These are phyloP conservation scores for Oreortyx pictus DNA, from an alignment of 2,797 vertebrate genomes.

Conservation along the genomic window DNA sequence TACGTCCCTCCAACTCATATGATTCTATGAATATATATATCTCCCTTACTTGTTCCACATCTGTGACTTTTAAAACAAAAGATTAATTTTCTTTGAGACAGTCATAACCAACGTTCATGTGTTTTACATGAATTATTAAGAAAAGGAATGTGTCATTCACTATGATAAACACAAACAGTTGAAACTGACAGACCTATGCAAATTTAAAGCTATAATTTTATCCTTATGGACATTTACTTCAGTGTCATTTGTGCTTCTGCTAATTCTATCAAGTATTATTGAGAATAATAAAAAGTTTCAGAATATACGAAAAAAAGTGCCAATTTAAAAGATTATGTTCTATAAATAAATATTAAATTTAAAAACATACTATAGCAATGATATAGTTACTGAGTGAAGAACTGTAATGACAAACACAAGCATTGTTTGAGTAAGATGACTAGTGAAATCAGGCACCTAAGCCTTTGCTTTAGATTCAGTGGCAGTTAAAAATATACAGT, in stretches of 20 bases:
- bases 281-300: not conserved
- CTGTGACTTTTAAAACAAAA: not conserved
- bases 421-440: not conserved
- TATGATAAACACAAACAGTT: not conserved
- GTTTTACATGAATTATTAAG: not conserved
- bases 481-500: not conserved
- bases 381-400: not conserved
- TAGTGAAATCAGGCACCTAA: not conserved
- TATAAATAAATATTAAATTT: not conserved
- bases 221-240: not conserved
- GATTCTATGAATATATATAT: too few relatives aligned
- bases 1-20: too few relatives aligned
- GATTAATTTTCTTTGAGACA: not conserved
- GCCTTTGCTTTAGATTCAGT: not conserved
- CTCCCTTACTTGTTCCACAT: not conserved
- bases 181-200: not conserved
- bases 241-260: not conserved
- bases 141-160: not conserved
- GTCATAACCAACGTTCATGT: accelerated
- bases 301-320: not conserved
- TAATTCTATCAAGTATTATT: not conserved
- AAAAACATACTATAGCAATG: not conserved
- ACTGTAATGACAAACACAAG: not conserved
- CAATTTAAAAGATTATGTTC: not conserved
- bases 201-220: not conserved